Evolutionary conservation across 2,888 invertebrate species (phyloP), one percentile per base, ranked within the genome.

Genomic region (Eupithecia subfuscata): DNA sequence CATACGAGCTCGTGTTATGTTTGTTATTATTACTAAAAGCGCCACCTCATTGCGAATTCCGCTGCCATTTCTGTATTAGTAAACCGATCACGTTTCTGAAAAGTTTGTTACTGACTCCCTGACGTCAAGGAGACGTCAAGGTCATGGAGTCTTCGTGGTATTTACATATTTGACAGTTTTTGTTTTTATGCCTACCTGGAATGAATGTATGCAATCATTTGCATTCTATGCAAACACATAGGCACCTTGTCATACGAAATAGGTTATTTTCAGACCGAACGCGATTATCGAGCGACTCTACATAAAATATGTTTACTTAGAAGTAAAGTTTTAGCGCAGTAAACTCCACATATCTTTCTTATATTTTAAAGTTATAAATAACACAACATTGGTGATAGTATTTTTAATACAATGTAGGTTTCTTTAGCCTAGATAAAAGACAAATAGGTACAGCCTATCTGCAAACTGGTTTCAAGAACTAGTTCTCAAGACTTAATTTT

Each of bases 41-140:
- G 72, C 70, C 16, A 63, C 70, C 77, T 70, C 70, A 75, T 78
- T 78, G 68, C 52, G 71, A 78, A 75, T 75, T 75, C 77, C 69
- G 30, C 52, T 45, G 65, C 22, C 73, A 69, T 73, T 25, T 48
- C 73, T 71, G 48, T 74, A 40, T 76, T 69, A 48, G 74, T 25
- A 77, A 74, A 74, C 74, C 12, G 76, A 71, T 69, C 74, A 77
- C 76, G 76, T 71, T 18, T 77, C 65, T 71, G 69, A 69, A 69
- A 69, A 72, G 76, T 76, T 76, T 74, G 71, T 77, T 60, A 65
- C 76, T 60, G 71, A 71, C 71, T 74, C 69, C 43, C 73, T 45
- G 48, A 71, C 71, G 74, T 63, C 48, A 76, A 76, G 76, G 68
- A 43, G 64, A n/a, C 40, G 30, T 74, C 65, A 69, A 63, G 56